Evolutionary conservation across 2,888 invertebrate genomes (phyloP).

Genomic region (Mesodorylaimus sp.): DNA sequence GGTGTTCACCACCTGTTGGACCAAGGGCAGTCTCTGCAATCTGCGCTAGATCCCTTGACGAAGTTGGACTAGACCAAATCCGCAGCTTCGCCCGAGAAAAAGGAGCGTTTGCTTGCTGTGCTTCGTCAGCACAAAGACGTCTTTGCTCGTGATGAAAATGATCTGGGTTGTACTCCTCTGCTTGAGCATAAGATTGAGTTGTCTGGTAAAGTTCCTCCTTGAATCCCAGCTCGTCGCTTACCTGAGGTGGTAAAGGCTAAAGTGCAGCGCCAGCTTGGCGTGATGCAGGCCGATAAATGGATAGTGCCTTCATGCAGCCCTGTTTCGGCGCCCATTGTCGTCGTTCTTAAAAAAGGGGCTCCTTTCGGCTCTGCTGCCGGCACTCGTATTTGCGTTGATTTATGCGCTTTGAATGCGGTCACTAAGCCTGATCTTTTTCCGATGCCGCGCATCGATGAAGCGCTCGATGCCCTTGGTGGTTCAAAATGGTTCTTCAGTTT

Average conservation of each 20-base stretch:
- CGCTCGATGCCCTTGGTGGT: conserved; percentile 8
- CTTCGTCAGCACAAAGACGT: too few relatives aligned
- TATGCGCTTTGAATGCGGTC: conserved; percentile 14
- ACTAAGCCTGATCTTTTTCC: conserved; percentile 13
- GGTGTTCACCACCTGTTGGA: too few relatives aligned
- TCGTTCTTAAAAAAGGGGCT: conserved; percentile 25
- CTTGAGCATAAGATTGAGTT: too few relatives aligned
- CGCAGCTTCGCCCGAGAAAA: too few relatives aligned
- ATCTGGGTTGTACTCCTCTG: too few relatives aligned
- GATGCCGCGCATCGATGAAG: conserved; percentile 12
- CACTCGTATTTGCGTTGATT: conserved; percentile 18
- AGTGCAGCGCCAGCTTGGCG: not conserved
- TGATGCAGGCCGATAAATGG: not conserved
- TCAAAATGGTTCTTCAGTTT: conserved; percentile 10
- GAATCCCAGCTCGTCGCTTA: not conserved
- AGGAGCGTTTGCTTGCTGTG: too few relatives aligned
- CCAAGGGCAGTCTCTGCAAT: too few relatives aligned
- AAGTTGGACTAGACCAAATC: too few relatives aligned
- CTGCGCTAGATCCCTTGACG: too few relatives aligned
- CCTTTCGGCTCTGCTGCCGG: too few relatives aligned
- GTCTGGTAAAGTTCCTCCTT: too few relatives aligned
- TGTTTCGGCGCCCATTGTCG: conserved; percentile 25
- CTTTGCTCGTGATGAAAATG: too few relatives aligned
- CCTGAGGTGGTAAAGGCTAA: not conserved
- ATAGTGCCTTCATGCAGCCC: conserved; percentile 19